A percentile compares a stretch with the other conserved stretches of the same genome.
phyloP scores from a whole-genome alignment of 2,797 vertebrate genomes.

The Alfaro cultratus region DNA sequence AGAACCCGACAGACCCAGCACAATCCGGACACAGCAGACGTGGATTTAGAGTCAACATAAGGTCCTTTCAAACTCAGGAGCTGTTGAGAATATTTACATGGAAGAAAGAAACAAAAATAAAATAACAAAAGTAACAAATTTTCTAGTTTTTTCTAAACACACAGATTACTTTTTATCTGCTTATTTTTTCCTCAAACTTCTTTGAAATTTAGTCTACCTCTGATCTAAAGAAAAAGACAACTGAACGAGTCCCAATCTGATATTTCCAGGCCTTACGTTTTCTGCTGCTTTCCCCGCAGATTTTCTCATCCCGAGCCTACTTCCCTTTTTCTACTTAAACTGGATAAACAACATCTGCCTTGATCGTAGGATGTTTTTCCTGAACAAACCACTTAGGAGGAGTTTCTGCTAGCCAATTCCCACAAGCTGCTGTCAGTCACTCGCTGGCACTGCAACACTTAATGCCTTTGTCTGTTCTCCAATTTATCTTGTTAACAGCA shows the following conservation, averaged over 20 bases:
- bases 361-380: slow-evolving; percentile 82
- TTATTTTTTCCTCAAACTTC: neutral
- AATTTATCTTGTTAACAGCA: slow-evolving; percentile 89
- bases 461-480: slow-evolving; percentile 87
- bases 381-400: slow-evolving; percentile 86
- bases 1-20: neutral
- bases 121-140: neutral
- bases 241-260: neutral
- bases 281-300: slow-evolving; percentile 53
- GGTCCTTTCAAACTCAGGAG: neutral
- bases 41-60: neutral
- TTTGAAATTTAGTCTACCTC: neutral
- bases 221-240: neutral
- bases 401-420: slow-evolving; percentile 84
- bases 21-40: neutral
- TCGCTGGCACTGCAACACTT: slow-evolving; percentile 85
- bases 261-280: slow-evolving; percentile 38
- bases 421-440: slow-evolving; percentile 87
- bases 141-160: neutral
- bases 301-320: slow-evolving; percentile 72
- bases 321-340: slow-evolving; percentile 73
- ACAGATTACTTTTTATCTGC: neutral
- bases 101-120: neutral
- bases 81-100: neutral
- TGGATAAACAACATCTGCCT: slow-evolving; percentile 86